Conservation (phyloP, 2,113 vertebrate species). For the Perca fluviatilis region DNA sequence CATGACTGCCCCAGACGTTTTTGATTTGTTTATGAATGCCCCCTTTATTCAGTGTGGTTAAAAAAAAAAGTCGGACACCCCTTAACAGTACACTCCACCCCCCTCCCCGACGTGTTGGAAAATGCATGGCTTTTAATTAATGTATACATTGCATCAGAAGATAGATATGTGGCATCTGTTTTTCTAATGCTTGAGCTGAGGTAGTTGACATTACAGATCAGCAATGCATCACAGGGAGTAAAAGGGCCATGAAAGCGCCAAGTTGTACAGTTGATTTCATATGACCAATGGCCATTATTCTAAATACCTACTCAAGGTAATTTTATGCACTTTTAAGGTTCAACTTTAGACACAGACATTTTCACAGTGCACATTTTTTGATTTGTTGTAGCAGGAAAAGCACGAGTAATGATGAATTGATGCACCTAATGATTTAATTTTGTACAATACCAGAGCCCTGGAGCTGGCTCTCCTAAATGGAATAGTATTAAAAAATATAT, state of each 20-base stretch:
- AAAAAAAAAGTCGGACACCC: constrained; percentile 57
- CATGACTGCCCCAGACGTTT: constrained; percentile 21
- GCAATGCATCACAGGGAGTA: constrained; percentile 17
- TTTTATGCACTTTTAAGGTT: constrained; percentile 1
- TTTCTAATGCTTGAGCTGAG: constrained; percentile 23
- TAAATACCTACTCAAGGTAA: background rate
- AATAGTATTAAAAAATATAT: background rate
- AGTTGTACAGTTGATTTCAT: constrained; percentile 21
- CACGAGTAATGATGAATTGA: background rate
- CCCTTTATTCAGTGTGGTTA: constrained; percentile 61
- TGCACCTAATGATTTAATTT: too few relatives aligned
- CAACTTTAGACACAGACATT: background rate
- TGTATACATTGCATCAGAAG: constrained; percentile 44
- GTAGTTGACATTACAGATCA: background rate
- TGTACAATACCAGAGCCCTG: too few relatives aligned
- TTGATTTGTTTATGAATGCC: constrained; percentile 80
- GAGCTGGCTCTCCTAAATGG: background rate
- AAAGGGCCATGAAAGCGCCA: background rate
- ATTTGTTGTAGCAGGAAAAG: background rate
- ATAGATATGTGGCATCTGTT: constrained; percentile 37
- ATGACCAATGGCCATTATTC: constrained; percentile 23
- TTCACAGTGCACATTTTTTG: background rate
- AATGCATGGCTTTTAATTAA: constrained; percentile 64
- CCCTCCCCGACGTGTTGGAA: constrained; percentile 22
- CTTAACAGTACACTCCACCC: too few relatives aligned